Evolutionary conservation across 2,797 vertebrate genomes (phyloP).

Genomic region (Sebastes hopkinsi): DNA sequence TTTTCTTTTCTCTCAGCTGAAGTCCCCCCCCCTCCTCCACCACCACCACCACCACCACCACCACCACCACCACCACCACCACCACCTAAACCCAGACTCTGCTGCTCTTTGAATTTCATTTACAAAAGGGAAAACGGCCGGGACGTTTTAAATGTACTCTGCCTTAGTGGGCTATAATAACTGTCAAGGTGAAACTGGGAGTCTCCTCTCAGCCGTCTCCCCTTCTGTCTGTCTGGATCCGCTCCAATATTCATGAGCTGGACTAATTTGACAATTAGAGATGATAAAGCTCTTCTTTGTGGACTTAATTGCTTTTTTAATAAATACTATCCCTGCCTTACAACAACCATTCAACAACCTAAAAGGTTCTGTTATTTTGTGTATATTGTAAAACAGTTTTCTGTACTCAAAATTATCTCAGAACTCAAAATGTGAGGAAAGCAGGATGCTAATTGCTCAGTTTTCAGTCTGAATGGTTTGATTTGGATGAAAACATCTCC

Average conservation of each 20-base stretch:
- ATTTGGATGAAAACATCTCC: background rate
- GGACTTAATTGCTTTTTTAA: background rate
- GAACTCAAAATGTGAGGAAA: background rate
- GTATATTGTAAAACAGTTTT: background rate
- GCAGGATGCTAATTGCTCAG: background rate
- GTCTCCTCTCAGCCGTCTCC: background rate
- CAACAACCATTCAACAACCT: background rate
- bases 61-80: background rate
- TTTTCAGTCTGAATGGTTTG: background rate
- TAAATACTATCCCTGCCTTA: background rate
- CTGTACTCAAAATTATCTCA: background rate
- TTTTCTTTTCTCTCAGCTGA: background rate
- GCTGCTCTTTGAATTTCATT: constrained; percentile 7
- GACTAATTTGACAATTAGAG: constrained; percentile 9
- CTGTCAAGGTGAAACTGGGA: constrained; percentile 27
- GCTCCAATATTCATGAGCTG: constrained; percentile 42
- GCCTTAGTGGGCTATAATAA: background rate
- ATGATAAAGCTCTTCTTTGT: background rate
- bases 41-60: background rate
- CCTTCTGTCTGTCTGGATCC: background rate
- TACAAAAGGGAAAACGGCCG: background rate
- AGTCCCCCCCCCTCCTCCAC: background rate
- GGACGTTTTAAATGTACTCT: background rate
- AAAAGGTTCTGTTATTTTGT: background rate
- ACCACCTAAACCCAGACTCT: background rate